A percentile compares a stretch with the other conserved stretches of the same genome.
Evolutionary conservation across 2,797 vertebrate genomes (phyloP).

Genomic region (Sternotherus odoratus): DNA sequence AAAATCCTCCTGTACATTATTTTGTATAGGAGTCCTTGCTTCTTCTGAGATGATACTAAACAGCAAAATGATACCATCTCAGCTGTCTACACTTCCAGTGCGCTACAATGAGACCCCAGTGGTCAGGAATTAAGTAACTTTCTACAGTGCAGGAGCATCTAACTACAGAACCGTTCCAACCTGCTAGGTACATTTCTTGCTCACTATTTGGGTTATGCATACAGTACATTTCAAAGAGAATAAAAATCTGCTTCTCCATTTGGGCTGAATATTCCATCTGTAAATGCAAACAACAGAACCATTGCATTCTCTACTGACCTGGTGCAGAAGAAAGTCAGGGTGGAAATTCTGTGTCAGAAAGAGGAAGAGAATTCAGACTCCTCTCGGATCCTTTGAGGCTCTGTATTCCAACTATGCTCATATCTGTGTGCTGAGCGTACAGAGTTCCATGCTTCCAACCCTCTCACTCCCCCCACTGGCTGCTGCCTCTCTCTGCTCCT

Average conservation of each 20-base stretch:
- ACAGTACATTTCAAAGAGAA: neutral
- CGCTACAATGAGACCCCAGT: too few species aligned
- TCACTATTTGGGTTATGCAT: neutral
- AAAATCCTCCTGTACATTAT: neutral
- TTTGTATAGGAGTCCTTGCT: neutral
- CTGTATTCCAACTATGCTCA: neutral
- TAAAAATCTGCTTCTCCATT: neutral
- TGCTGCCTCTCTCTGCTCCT: neutral
- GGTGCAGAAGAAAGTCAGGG: neutral
- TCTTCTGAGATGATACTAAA: neutral
- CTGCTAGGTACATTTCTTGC: neutral
- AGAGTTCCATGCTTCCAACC: neutral
- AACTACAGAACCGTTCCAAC: neutral
- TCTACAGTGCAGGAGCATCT: neutral
- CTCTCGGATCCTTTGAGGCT: neutral
- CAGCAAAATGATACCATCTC: neutral
- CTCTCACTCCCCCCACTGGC: neutral
- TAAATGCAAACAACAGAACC: neutral
- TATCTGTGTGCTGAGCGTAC: neutral
- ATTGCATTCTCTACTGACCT: conserved; percentile 16
- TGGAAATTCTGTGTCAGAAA: neutral
- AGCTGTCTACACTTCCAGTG: neutral
- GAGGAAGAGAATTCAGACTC: neutral
- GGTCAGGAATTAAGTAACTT: neutral
- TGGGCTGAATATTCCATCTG: neutral